Evolutionary conservation across 2,113 vertebrate species (phyloP).

Genomic region (Illadopsis cleaveri): DNA sequence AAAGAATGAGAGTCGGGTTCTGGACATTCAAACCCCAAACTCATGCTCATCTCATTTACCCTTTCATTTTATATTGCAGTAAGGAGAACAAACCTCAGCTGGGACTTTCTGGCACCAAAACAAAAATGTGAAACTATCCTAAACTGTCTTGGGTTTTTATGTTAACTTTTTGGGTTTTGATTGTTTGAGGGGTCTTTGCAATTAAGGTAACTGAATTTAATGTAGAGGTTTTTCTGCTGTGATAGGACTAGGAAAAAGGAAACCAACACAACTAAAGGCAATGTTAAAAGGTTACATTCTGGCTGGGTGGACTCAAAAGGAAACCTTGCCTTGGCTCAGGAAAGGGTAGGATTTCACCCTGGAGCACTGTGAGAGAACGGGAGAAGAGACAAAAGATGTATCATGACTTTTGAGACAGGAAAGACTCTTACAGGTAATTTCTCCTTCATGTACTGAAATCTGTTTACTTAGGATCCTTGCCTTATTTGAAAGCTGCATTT

Average conservation of each 20-base stretch:
- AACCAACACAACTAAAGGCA: neutral
- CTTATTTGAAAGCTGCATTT: neutral
- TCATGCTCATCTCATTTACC: neutral
- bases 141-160: neutral
- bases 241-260: neutral
- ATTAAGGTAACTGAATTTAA: neutral
- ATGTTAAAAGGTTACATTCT: neutral
- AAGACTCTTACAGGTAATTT: neutral
- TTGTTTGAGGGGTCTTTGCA: neutral
- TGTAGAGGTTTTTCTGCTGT: neutral
- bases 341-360: neutral
- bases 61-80: neutral
- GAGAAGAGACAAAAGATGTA: neutral
- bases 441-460: neutral
- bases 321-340: neutral
- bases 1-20: neutral
- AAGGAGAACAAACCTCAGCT: neutral
- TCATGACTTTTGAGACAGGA: neutral
- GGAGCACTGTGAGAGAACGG: neutral
- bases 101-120: neutral
- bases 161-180: neutral
- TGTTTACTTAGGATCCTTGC: neutral
- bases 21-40: fast-evolving
- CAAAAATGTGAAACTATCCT: neutral
- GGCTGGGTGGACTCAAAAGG: neutral